Conservation (phyloP, 2,888 invertebrate genomes). For the Oxystoma pomonae region DNA sequence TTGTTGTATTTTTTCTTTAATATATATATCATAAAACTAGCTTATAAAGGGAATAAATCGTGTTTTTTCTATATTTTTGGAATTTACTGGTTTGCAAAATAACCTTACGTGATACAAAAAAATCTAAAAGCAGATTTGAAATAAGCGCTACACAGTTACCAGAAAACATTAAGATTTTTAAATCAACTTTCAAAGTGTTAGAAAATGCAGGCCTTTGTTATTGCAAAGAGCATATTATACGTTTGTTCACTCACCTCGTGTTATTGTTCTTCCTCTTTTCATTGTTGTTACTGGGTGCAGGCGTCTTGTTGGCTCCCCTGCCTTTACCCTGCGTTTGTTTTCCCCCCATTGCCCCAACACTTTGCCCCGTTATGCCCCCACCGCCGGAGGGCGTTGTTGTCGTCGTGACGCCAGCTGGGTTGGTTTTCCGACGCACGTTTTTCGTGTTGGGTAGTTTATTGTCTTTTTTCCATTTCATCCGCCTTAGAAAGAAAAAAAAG, state of each 20-base stretch:
- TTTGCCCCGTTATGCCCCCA: slow-evolving; percentile 37
- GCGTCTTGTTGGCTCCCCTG: slow-evolving; percentile 42
- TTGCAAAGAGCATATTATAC: too few species aligned
- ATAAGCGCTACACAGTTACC: background rate
- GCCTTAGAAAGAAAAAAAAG: slow-evolving; percentile 38
- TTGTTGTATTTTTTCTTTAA: background rate
- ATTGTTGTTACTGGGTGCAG: slow-evolving; percentile 52
- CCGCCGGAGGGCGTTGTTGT: slow-evolving; percentile 43
- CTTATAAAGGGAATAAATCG: background rate
- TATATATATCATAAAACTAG: background rate
- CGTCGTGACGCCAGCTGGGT: slow-evolving; percentile 66
- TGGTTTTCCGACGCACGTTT: slow-evolving; percentile 71
- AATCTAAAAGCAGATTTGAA: background rate
- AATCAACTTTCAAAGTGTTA: background rate
- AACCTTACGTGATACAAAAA: background rate
- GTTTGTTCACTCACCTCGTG: slow-evolving; percentile 27
- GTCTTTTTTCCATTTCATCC: slow-evolving; percentile 86
- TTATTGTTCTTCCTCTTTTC: slow-evolving; percentile 62
- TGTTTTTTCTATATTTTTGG: background rate
- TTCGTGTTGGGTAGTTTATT: slow-evolving; percentile 85
- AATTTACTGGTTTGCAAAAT: background rate
- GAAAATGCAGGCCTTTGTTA: background rate
- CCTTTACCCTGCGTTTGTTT: slow-evolving; percentile 42
- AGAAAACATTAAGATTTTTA: background rate
- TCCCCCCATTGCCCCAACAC: slow-evolving; percentile 25